Evolutionary conservation across 2,797 vertebrate species (phyloP).

Genomic region (Sphenopsis melanotis): DNA sequence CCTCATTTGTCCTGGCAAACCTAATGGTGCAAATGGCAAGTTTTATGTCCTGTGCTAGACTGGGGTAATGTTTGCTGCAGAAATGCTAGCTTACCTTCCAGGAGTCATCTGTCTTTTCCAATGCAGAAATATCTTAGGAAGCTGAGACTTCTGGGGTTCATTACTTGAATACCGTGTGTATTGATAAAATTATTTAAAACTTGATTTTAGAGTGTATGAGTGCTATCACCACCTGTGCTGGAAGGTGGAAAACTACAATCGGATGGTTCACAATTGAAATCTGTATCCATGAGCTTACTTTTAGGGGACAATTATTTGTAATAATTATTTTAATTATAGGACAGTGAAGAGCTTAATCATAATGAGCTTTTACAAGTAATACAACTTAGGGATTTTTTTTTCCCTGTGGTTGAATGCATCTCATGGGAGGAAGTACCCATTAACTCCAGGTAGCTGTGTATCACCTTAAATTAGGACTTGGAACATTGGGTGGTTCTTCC

Average conservation of each 20-base stretch:
- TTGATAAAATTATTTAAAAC: neutral
- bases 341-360: neutral
- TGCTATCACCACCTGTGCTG: rapidly evolving
- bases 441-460: neutral
- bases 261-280: neutral
- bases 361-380: neutral
- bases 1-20: constrained; percentile 72
- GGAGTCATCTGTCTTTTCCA: constrained; percentile 69
- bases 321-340: neutral
- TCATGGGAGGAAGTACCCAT: neutral
- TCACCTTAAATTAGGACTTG: neutral
- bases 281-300: neutral
- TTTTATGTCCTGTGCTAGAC: constrained; percentile 54
- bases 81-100: constrained; percentile 50
- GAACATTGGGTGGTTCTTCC: neutral
- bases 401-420: neutral
- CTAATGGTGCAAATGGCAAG: constrained; percentile 74
- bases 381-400: neutral
- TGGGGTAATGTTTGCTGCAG: constrained; percentile 56
- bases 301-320: neutral
- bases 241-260: neutral
- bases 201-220: neutral
- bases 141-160: neutral
- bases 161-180: neutral
- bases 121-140: constrained; percentile 25